A percentile compares a stretch with the other conserved stretches of the same genome.
Conservation (phyloP, 2,888 invertebrate genomes). For the Sycophila texana region DNA sequence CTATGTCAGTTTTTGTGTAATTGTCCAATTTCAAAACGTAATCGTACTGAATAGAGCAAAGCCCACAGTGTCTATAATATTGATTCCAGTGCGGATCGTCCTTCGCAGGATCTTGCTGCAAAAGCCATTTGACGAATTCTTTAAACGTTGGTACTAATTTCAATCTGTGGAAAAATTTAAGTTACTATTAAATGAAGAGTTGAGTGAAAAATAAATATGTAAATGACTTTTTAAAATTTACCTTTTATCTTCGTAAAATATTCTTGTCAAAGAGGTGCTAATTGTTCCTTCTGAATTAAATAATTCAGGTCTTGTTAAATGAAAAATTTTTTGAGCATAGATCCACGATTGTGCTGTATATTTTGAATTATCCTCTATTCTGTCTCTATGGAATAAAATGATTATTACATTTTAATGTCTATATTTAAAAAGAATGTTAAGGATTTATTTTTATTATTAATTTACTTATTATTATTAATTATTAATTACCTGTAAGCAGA, state of each 20-base stretch:
- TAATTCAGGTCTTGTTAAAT: conserved; percentile 69
- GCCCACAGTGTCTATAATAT: conserved; percentile 70
- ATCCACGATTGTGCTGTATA: conserved; percentile 73
- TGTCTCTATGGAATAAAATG: conserved; percentile 63
- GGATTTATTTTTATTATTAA: neutral
- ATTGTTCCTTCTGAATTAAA: conserved; percentile 64
- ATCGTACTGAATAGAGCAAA: conserved; percentile 69
- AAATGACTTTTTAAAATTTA: conserved; percentile 50
- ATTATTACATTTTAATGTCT: neutral
- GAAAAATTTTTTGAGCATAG: conserved; percentile 70
- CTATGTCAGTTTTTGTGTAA: conserved; percentile 63
- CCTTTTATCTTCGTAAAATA: conserved; percentile 68
- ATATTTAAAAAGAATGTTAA: conserved; percentile 13
- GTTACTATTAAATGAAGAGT: conserved; percentile 1
- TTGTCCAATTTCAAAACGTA: conserved; percentile 70
- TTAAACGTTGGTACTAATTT: conserved; percentile 70
- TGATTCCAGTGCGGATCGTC: conserved; percentile 73
- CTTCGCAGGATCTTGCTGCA: conserved; percentile 61
- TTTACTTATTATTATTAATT: conserved; percentile 7
- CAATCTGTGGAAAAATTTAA: conserved; percentile 10
- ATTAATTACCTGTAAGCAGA: conserved; percentile 71
- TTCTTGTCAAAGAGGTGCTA: conserved; percentile 63
- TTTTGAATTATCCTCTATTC: conserved; percentile 72
- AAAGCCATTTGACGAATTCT: conserved; percentile 71
- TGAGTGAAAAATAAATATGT: neutral